Percentiles rank a stretch among this genome's conserved stretches.
These are phyloP conservation scores for Tauraco erythrolophus DNA, from an alignment of 2,113 vertebrate genomes.

Conservation along the genomic window DNA sequence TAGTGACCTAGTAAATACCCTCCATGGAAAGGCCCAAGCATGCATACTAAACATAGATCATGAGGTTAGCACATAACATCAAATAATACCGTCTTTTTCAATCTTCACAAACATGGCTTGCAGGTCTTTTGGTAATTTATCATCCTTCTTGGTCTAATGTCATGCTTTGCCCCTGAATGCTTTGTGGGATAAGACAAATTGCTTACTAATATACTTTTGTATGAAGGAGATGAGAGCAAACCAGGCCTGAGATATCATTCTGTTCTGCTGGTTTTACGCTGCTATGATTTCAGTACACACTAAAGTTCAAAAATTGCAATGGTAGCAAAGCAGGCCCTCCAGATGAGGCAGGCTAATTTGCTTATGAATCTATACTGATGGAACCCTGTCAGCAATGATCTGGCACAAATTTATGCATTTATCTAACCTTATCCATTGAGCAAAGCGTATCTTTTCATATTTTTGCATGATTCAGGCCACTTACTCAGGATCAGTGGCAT, in stretches of 20 bases:
- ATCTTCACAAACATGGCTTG: background rate
- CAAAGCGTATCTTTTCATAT: background rate
- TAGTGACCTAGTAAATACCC: background rate
- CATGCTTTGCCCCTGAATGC: background rate
- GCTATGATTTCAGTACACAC: background rate
- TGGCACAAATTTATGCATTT: background rate
- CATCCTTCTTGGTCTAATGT: background rate
- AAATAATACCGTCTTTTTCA: background rate
- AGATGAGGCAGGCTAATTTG: background rate
- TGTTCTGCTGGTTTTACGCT: background rate
- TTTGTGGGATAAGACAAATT: constrained; percentile 16
- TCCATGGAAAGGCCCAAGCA: background rate
- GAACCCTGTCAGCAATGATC: background rate
- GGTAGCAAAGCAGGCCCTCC: background rate
- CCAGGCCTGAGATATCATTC: background rate
- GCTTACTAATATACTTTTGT: background rate
- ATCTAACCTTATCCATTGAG: background rate
- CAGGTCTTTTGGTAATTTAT: constrained; percentile 1
- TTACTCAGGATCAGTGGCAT: background rate
- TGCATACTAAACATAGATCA: background rate
- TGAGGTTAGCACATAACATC: background rate
- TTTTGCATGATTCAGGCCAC: background rate
- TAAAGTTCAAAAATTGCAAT: background rate
- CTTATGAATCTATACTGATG: background rate
- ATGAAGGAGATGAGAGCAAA: background rate